Base-by-base conservation (phyloP, 2,113 vertebrate species). In the Echinops telfairi region DNA sequence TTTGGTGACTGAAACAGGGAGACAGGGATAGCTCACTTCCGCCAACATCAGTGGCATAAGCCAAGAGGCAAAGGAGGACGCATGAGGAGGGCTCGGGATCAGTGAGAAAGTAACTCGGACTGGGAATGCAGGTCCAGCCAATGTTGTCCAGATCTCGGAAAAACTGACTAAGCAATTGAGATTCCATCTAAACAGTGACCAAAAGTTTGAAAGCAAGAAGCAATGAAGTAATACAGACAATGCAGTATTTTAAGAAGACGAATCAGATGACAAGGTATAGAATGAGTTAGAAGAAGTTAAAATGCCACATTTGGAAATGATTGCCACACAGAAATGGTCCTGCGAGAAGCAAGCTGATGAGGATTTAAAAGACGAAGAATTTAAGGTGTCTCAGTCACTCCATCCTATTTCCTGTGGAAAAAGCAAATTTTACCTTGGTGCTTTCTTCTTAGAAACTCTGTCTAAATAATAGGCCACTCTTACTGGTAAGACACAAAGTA, bases 181-280 rank as follows among this genome's bases (percentile, higher is more conserved):
- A 83, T 80, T 79, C 60, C 76, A 38, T 68, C 66, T 84, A 29
- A 91, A 43, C 2, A 53, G 15, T 17, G 76, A 83, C 20, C 25
- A 27, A 64, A 57, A 40, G 76, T 71, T 80, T 92, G 73, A 77
- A 92, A 94, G 27, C 71, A 77, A 68, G 17, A 66, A 90, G 40
- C 31, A 92, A 78, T 53, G 47, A 10, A 53, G 47, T 22, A 62
- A 62, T 73, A 68, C 1, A 66, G 27, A 53, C 25, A 88, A 33
- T 40, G 17, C 11, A 64, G 3, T 47, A 33, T 62, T 92, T 94
- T 75, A 58, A 58, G 27, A 92, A 94, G 38, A 64, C 31, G 86
- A 57, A 78, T 62, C 23, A 58, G 7, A 77, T 66, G 25, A 83
- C n/a, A 33, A 3, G 14, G 10, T 81, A 66, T n/a, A 91, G 38